phyloP scores from a whole-genome alignment of 2,888 invertebrate genomes.

The Callyntrura sp. region DNA sequence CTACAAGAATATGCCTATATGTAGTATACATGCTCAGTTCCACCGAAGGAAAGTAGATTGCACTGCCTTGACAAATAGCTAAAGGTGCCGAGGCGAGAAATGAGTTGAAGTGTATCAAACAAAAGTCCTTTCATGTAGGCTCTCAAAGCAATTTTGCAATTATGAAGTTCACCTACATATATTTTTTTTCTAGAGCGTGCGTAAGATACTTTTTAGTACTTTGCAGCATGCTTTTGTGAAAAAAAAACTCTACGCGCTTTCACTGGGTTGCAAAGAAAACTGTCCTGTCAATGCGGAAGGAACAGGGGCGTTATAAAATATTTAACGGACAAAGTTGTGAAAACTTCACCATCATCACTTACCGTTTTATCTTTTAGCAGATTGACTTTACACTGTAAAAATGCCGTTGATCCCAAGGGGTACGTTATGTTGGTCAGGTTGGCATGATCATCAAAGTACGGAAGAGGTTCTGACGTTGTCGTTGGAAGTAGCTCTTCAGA shows the following conservation, averaged over 20 bases:
- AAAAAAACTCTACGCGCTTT: neutral
- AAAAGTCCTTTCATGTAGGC: slow-evolving; percentile 4
- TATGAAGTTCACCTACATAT: slow-evolving; percentile 8
- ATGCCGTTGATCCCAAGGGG: slow-evolving; percentile 89
- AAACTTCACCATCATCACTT: slow-evolving; percentile 82
- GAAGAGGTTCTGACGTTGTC: slow-evolving; percentile 90
- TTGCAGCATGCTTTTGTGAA: neutral
- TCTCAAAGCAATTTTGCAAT: slow-evolving; percentile 22
- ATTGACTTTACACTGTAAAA: slow-evolving; percentile 89
- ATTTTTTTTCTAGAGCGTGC: neutral
- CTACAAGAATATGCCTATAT: too few species aligned
- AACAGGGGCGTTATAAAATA: slow-evolving; percentile 26
- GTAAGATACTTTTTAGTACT: neutral
- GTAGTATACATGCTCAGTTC: too few species aligned
- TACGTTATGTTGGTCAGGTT: slow-evolving; percentile 89
- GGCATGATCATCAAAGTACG: slow-evolving; percentile 90
- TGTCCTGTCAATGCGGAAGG: neutral
- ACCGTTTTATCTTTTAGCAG: slow-evolving; percentile 90
- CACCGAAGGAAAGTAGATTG: too few species aligned
- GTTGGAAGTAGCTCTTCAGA: slow-evolving; percentile 81
- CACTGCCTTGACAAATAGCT: neutral
- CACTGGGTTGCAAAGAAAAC: neutral
- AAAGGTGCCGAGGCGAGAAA: slow-evolving; percentile 23
- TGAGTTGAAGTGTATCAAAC: slow-evolving; percentile 29
- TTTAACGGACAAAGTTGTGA: slow-evolving; percentile 34